A percentile compares a stretch with the other conserved stretches of the same genome.
Conservation (phyloP, 1,140 invertebrate genomes). For the Thrips palmi region DNA sequence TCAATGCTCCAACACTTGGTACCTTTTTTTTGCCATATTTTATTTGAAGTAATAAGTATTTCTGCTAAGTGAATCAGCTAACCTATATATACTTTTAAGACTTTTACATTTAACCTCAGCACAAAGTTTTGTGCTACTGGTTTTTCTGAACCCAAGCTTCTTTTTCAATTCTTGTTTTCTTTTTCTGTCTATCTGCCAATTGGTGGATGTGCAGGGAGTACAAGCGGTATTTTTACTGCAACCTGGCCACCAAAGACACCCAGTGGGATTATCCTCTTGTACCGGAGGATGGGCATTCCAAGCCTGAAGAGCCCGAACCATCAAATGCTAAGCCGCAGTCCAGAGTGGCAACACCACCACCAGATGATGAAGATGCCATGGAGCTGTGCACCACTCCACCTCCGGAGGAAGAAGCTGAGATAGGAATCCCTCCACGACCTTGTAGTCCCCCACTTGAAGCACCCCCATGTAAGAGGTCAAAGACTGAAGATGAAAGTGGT, state of each 20-base stretch:
- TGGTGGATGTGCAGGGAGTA: constrained; percentile 36
- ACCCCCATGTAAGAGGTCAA: not conserved
- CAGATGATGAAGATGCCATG: constrained; percentile 36
- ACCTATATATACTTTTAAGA: too few relatives aligned
- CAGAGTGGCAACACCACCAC: constrained; percentile 9
- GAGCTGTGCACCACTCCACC: constrained; percentile 39
- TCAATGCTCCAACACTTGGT: too few relatives aligned
- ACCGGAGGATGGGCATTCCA: constrained; percentile 17
- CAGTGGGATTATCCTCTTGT: constrained; percentile 48
- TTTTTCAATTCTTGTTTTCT: constrained; percentile 14
- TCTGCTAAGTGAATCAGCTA: too few relatives aligned
- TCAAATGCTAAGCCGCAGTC: not conserved
- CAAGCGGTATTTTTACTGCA: constrained; percentile 50
- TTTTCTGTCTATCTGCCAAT: constrained; percentile 21
- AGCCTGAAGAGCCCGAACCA: not conserved
- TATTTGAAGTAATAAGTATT: too few relatives aligned
- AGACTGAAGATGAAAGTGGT: not conserved
- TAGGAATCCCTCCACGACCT: not conserved
- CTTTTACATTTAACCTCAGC: too few relatives aligned
- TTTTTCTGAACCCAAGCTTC: too few relatives aligned
- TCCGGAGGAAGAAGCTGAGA: constrained; percentile 17
- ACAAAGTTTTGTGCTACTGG: too few relatives aligned
- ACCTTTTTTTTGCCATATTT: too few relatives aligned
- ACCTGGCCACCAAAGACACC: constrained; percentile 31
- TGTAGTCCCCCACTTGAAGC: not conserved